Conservation (phyloP, 2,888 invertebrate genomes). For the Coelopa pilipes region DNA sequence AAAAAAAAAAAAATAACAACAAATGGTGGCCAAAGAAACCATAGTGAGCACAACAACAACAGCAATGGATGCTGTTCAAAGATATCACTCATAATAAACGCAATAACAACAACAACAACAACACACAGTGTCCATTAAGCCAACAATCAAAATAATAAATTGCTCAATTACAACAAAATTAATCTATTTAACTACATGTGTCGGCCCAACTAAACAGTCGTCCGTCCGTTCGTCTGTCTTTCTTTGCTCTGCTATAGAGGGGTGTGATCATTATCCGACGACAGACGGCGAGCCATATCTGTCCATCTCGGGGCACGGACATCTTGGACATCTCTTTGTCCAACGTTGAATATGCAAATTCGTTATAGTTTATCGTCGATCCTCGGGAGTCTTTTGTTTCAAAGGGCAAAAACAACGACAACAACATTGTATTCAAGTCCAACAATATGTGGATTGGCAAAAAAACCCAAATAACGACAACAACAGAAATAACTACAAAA, state of each 20-base stretch:
- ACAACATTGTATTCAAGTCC: too few species aligned
- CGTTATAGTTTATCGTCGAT: too few species aligned
- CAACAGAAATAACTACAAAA: too few species aligned
- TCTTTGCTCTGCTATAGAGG: background rate
- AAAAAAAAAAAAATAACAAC: background rate
- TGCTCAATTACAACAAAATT: conserved; percentile 8
- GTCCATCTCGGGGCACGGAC: too few species aligned
- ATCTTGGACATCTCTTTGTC: too few species aligned
- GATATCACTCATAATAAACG: background rate
- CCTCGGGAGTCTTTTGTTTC: too few species aligned
- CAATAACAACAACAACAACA: background rate
- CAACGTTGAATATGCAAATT: too few species aligned
- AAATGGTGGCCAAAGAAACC: background rate
- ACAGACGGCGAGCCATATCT: too few species aligned
- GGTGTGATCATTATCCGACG: too few species aligned
- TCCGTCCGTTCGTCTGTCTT: background rate
- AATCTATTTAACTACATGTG: background rate
- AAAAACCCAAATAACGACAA: background rate
- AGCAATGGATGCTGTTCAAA: background rate
- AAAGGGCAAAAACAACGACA: too few species aligned
- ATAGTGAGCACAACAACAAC: background rate
- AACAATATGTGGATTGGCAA: too few species aligned
- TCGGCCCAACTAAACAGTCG: background rate
- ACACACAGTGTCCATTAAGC: too few species aligned
- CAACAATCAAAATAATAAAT: background rate